Evolutionary conservation across 2,113 vertebrate species (phyloP).

Genomic region (Mesembrinibis cayennensis): DNA sequence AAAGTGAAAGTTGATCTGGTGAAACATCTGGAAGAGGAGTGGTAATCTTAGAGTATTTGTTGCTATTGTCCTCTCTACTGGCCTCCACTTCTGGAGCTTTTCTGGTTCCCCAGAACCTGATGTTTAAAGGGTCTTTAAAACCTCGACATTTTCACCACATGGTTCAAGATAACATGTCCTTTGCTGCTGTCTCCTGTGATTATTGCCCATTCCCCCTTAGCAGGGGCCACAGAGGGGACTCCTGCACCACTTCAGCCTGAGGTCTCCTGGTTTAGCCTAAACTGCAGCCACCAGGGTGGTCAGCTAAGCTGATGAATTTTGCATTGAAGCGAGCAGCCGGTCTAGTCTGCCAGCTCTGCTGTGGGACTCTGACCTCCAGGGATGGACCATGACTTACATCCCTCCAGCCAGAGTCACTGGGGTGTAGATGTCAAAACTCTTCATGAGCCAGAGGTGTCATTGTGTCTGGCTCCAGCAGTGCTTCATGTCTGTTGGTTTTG

Average conservation of each 20-base stretch:
- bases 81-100: not conserved
- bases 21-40: not conserved
- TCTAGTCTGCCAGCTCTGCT: not conserved
- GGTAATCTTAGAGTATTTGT: not conserved
- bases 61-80: not conserved
- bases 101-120: not conserved
- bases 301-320: not conserved
- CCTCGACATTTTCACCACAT: not conserved
- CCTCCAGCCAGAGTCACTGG: not conserved
- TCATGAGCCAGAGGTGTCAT: not conserved
- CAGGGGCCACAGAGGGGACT: not conserved
- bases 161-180: not conserved
- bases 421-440: slow-evolving; percentile 4
- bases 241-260: not conserved
- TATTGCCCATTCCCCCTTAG: not conserved
- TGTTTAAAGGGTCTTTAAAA: not conserved
- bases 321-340: not conserved
- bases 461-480: fast-evolving
- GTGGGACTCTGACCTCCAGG: not conserved
- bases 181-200: not conserved
- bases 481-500: not conserved
- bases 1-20: not conserved
- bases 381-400: not conserved
- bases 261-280: not conserved
- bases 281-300: not conserved